Conservation (phyloP, 2,888 invertebrate species). For the Xestia sexstrigata region DNA sequence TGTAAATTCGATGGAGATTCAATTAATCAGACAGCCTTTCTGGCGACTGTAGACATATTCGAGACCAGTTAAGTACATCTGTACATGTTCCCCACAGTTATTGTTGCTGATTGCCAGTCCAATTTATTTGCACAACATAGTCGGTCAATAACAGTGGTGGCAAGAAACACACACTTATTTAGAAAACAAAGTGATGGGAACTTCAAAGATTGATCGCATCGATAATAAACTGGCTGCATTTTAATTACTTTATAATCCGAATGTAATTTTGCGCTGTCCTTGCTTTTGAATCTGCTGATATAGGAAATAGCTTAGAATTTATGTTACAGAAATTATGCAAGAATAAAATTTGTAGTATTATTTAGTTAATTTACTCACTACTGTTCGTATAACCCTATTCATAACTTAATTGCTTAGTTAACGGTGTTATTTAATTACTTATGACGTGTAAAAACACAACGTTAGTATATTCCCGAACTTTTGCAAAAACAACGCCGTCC, state of each 20-base stretch:
- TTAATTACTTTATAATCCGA: background rate
- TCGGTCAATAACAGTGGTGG: slow-evolving; percentile 24
- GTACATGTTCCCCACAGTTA: background rate
- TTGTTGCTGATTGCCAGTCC: slow-evolving; percentile 18
- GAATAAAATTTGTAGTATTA: background rate
- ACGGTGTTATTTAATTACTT: background rate
- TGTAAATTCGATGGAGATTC: background rate
- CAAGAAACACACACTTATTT: slow-evolving; percentile 32
- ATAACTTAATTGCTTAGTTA: background rate
- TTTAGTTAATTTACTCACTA: background rate
- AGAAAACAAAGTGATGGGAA: slow-evolving; percentile 20
- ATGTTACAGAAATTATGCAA: background rate
- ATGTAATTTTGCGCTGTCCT: background rate
- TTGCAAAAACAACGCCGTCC: slow-evolving; percentile 15
- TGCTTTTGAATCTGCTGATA: background rate
- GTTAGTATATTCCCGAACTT: background rate
- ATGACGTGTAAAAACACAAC: background rate
- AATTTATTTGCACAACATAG: slow-evolving; percentile 41
- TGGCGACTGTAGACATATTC: background rate
- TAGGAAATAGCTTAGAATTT: background rate
- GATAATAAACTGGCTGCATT: slow-evolving; percentile 10
- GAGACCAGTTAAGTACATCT: background rate
- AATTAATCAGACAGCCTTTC: background rate
- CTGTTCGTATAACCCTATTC: background rate
- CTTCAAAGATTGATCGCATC: slow-evolving; percentile 1